A percentile compares a stretch with the other conserved stretches of the same genome.
Conservation (phyloP, 2,797 vertebrate species). For the Benthosema pterotum region DNA sequence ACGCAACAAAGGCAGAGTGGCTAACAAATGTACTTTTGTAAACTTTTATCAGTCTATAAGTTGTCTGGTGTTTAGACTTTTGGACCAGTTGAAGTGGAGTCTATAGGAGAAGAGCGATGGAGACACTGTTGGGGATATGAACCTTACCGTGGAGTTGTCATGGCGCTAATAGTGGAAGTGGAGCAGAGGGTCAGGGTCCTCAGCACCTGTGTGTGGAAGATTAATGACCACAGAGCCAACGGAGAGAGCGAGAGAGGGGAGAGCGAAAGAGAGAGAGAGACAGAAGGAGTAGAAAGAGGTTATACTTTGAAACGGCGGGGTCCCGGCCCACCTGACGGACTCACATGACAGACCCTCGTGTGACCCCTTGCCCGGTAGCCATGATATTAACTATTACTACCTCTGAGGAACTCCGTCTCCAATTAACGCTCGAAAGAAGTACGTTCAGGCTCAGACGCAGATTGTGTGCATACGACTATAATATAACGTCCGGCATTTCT, state of each 20-base stretch:
- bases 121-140: constrained; percentile 61
- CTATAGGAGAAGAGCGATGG: constrained; percentile 60
- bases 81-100: constrained; percentile 32
- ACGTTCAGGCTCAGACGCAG: not conserved
- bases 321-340: constrained; percentile 43
- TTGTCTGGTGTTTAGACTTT: constrained; percentile 8
- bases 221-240: constrained; percentile 72
- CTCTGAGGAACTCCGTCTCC: not conserved
- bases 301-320: constrained; percentile 9
- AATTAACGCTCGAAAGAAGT: not conserved
- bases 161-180: constrained; percentile 74
- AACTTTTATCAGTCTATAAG: too few relatives aligned
- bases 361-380: constrained; percentile 41
- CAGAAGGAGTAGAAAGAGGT: constrained; percentile 1
- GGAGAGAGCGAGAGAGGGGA: constrained; percentile 58
- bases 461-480: constrained; percentile 19
- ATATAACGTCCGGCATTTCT: constrained; percentile 3
- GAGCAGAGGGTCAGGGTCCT: constrained; percentile 75
- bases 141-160: constrained; percentile 73
- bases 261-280: constrained; percentile 36
- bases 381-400: constrained; percentile 26
- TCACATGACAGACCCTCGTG: constrained; percentile 47
- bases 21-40: too few relatives aligned
- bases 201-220: constrained; percentile 74
- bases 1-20: too few relatives aligned